Evolutionary conservation across 2,113 vertebrate species (phyloP), one percentile per base, ranked within the genome.

Genomic region (Aleadryas rufinucha): DNA sequence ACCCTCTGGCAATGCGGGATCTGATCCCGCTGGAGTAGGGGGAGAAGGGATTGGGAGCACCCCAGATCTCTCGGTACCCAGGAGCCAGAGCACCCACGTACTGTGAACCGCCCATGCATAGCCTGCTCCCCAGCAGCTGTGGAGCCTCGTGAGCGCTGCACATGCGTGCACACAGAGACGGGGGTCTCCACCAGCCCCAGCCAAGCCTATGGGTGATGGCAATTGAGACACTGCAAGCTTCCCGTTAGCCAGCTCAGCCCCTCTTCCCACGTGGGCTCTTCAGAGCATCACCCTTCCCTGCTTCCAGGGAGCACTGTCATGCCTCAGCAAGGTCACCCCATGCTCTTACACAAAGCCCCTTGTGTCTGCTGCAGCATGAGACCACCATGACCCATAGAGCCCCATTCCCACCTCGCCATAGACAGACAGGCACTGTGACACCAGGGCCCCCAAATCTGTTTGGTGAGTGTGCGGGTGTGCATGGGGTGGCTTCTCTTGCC

Each of bases 271-370:
- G 18, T 75, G 89, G 89, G 50, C 31, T 69, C 27, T 39, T 49
- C 10, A 8, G 87, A 85, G 66, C 89, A 90, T 95, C 92, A 79
- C 79, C 79, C 83, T 75, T 88, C 65, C 11, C 83, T 26, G 45
- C 86, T 82, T 47, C 65, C 91, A 87, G 65, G 86, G 70, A 96
- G 70, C 91, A 61, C 72, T 41, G 89, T 86, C 84, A 92, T 89
- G 61, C 52, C 94, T 45, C 53, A 80, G 87, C 92, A 95, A 96
- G 89, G 95, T 94, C 92, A 94, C 63, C 71, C 41, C 53, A 57
- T 0, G 8, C 83, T 59, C 7, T 7, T 68, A n/a, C 7, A 35
- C 72, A 54, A 44, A 95, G 82, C 74, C 93, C 59, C 50, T 65
- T 22, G 2, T 41, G 61, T n/a, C 69, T 26, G 6, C 39, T 19